Evolutionary conservation across 1,140 invertebrate genomes (phyloP).

Genomic region (Ceratoteleas bidentatus): DNA sequence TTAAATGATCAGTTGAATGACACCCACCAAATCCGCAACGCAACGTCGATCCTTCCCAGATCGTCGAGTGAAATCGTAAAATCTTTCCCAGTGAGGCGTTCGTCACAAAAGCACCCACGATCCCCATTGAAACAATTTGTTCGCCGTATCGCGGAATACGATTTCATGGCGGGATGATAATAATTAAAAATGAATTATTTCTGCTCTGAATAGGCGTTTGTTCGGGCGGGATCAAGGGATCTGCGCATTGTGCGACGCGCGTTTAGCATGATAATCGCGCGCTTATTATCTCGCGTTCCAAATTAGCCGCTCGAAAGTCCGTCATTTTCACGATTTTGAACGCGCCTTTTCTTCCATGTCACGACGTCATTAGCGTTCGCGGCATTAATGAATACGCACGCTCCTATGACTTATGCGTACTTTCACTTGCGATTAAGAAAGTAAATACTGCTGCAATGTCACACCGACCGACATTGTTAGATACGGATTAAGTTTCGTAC

Average conservation of each 20-base stretch:
- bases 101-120: conserved; percentile 12
- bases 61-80: conserved; percentile 31
- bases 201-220: conserved; percentile 54
- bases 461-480: conserved; percentile 55
- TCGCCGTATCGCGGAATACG: conserved; percentile 30
- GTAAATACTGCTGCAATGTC: conserved; percentile 59
- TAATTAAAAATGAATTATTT: conserved; percentile 62
- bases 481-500: conserved; percentile 56
- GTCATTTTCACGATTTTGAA: conserved; percentile 50
- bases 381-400: conserved; percentile 47
- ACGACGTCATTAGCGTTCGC: conserved; percentile 43
- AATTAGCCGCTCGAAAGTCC: conserved; percentile 57
- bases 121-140: conserved; percentile 42
- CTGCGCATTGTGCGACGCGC: conserved; percentile 46
- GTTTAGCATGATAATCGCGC: conserved; percentile 54
- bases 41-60: neutral
- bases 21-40: neutral
- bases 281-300: conserved; percentile 52
- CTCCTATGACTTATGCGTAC: conserved; percentile 41
- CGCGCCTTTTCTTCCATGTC: conserved; percentile 38
- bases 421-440: conserved; percentile 66
- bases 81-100: conserved; percentile 27
- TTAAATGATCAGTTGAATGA: too few relatives aligned
- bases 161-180: conserved; percentile 40
- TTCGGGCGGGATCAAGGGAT: conserved; percentile 35